These are phyloP conservation scores for Crenichthys baileyi DNA, from an alignment of 2,797 vertebrate genomes.

Conservation along the genomic window DNA sequence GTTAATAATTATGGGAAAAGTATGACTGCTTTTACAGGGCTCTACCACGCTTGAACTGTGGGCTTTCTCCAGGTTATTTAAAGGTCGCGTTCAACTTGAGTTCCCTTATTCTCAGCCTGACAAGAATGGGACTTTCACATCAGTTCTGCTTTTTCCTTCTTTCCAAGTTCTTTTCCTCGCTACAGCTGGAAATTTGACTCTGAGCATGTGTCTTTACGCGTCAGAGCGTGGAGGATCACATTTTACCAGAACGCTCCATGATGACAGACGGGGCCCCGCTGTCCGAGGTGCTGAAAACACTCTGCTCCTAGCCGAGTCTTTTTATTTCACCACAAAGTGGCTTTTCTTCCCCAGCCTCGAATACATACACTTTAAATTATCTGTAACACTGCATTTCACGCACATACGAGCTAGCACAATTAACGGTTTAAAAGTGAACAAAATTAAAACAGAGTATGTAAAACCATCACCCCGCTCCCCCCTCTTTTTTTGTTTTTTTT, in stretches of 20 bases:
- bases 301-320: background rate
- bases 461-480: background rate
- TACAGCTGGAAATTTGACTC: constrained; percentile 13
- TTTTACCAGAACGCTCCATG: constrained; percentile 28
- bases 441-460: constrained; percentile 19
- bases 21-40: no score
- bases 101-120: constrained; percentile 48
- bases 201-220: constrained; percentile 15
- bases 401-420: background rate
- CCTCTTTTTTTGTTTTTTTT: background rate
- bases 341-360: background rate
- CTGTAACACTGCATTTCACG: background rate
- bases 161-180: background rate
- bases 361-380: background rate
- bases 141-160: background rate
- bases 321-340: background rate
- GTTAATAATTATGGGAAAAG: background rate
- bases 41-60: background rate
- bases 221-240: constrained; percentile 23
- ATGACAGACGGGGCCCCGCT: constrained; percentile 45
- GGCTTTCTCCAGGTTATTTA: constrained; percentile 37
- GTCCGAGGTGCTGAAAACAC: constrained; percentile 69
- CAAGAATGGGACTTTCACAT: constrained; percentile 36
- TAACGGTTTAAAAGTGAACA: constrained; percentile 20
- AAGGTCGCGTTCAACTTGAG: constrained; percentile 41